Base-by-base conservation (phyloP, 2,113 vertebrate genomes). In the Elanus axillaris region DNA sequence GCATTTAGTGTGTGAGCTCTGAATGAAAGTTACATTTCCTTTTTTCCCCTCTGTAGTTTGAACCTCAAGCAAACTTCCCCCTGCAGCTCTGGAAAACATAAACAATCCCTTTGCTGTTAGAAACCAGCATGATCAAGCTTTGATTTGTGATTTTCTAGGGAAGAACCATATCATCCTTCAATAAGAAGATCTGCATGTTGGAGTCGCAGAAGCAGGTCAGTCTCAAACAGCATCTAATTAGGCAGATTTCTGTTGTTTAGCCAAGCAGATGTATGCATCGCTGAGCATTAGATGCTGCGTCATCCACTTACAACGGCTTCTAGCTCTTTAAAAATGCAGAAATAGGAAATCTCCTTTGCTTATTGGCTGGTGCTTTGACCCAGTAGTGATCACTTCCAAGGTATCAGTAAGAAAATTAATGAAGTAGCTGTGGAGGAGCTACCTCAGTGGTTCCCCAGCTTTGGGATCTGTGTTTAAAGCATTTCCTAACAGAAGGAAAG, bases 101-200 rank as follows among this genome's bases (percentile, higher is more conserved):
- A 94, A 97, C 91, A 92, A 86, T 56, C 64, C 31, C 40, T 94
- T 83, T 34, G 36, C 77, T 93, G 72, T 50, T 83, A 60, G 93
- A 88, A 95, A 55, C 10, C 89, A 93, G 84, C 72, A 52, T 20
- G 93, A 67, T 78, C 55, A 72, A 69, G 85, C 84, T 96, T 96
- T 96, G 88, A 80, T 96, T 94, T 89, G 94, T 94, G 91, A 76
- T 90, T 92, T 96, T 94, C 88, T 66, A 48, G 77, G 92, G 83
- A 89, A 92, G 88, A 64, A 48, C 48, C 27, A 7, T 36, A 72
- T 74, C 91, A 75, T 76, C 55, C 86, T 85, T 88, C 86, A 66
- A 9, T 16, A 74, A 63, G 84, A 75, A 76, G 88, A 87, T 82
- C 69, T 62, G 62, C 38, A 10, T 42, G 31, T 18, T 55, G n/a